phyloP scores from a whole-genome alignment of 2,113 vertebrate species.

The Heteronetta atricapilla region DNA sequence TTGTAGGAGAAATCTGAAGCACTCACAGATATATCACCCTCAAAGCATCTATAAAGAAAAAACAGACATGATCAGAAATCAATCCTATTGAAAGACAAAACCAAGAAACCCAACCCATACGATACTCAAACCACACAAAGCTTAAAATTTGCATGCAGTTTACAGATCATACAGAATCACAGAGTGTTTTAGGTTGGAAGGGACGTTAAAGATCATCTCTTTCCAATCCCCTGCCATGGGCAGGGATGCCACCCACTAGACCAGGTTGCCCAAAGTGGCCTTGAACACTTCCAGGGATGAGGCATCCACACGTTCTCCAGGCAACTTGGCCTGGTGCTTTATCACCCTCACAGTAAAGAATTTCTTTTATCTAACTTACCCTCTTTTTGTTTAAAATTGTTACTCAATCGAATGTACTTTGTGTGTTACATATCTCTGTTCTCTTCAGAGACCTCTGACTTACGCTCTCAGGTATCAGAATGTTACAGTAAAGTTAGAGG shows the following conservation, averaged over 20 bases:
- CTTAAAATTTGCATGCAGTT: background rate
- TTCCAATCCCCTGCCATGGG: background rate
- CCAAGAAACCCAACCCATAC: background rate
- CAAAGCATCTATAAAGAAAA: constrained; percentile 60
- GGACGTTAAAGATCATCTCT: background rate
- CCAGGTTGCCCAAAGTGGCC: background rate
- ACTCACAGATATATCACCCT: background rate
- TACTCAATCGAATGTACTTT: background rate
- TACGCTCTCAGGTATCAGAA: accelerated
- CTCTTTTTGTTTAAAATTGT: background rate
- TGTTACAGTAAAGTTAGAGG: background rate
- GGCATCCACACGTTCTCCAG: background rate
- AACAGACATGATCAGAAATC: background rate
- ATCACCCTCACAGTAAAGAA: background rate
- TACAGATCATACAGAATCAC: background rate
- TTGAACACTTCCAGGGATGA: background rate
- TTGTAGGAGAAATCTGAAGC: constrained; percentile 21
- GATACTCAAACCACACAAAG: background rate
- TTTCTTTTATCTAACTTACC: background rate
- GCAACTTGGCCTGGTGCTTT: background rate
- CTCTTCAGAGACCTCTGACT: background rate
- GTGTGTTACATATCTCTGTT: background rate
- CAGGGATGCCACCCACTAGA: background rate
- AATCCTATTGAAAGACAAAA: background rate
- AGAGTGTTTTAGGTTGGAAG: background rate